These are phyloP conservation scores for Cecidostiba fungosa DNA, from an alignment of 2,888 invertebrate species.

Conservation along the genomic window DNA sequence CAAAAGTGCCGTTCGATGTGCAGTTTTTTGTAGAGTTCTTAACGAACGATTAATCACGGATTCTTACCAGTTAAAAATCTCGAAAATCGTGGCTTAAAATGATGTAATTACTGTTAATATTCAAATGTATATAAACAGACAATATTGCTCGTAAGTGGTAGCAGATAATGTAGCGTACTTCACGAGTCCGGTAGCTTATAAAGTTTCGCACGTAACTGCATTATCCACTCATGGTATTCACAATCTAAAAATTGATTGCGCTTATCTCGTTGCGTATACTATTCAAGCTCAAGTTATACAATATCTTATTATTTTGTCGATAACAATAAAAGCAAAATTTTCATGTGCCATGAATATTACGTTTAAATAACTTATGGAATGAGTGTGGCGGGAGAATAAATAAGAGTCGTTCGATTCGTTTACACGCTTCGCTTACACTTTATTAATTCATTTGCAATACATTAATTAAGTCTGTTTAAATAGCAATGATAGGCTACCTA, in stretches of 20 bases:
- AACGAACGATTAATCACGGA: background rate
- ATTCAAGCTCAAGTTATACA: background rate
- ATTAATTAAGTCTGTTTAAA: constrained; percentile 80
- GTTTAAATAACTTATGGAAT: background rate
- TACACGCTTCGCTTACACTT: constrained; percentile 79
- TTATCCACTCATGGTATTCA: constrained; percentile 9
- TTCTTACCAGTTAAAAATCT: background rate
- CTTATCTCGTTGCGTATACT: background rate
- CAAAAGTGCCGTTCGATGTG: background rate
- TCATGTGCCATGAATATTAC: background rate
- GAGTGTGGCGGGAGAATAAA: background rate
- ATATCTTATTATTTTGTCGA: background rate
- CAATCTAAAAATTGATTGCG: background rate
- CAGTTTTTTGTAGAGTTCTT: too few species aligned
- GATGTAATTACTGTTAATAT: background rate
- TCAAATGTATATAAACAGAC: background rate
- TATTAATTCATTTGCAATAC: constrained; percentile 80
- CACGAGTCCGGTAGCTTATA: background rate
- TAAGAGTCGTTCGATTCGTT: constrained; percentile 67
- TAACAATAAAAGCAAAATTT: background rate
- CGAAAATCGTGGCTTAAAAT: background rate
- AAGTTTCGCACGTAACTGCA: background rate
- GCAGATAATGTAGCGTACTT: background rate
- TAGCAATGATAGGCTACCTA: constrained; percentile 78
- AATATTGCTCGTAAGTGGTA: background rate